These are phyloP conservation scores for Zelleria hepariella DNA, from an alignment of 2,888 invertebrate species.

Conservation along the genomic window DNA sequence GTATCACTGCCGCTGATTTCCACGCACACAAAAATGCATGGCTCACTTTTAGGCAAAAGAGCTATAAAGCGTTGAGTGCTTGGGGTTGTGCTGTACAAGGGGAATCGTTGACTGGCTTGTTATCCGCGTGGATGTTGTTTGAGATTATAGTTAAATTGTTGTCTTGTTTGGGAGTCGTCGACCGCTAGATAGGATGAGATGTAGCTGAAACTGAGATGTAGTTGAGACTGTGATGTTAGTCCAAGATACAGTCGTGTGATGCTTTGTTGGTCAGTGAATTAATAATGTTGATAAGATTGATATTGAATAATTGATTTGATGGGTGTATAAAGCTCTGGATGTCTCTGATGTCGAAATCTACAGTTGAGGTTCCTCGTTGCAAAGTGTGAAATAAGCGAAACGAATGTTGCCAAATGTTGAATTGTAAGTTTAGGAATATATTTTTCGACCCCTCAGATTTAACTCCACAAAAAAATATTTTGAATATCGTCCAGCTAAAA, in stretches of 20 bases:
- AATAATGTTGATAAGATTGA: too few species aligned
- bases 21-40: background rate
- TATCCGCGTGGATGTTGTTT: slow-evolving; percentile 3
- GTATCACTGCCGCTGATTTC: too few species aligned
- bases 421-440: slow-evolving; percentile 8
- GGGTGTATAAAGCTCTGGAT: background rate
- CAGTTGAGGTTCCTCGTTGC: background rate
- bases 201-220: background rate
- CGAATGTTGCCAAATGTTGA: slow-evolving; percentile 45
- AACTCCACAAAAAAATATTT: background rate
- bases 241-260: too few species aligned
- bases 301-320: too few species aligned
- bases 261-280: too few species aligned
- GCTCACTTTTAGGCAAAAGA: background rate
- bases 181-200: slow-evolving; percentile 19
- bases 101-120: slow-evolving; percentile 3
- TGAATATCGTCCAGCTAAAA: background rate
- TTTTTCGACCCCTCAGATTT: slow-evolving; percentile 1
- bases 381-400: background rate
- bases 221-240: too few species aligned
- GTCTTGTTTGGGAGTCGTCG: slow-evolving; percentile 21
- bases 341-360: background rate
- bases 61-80: background rate
- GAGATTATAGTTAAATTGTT: slow-evolving; percentile 4
- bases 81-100: background rate